Evolutionary conservation across 1,140 invertebrate species (phyloP).

Genomic region (Tetranychus cinnabarinus): DNA sequence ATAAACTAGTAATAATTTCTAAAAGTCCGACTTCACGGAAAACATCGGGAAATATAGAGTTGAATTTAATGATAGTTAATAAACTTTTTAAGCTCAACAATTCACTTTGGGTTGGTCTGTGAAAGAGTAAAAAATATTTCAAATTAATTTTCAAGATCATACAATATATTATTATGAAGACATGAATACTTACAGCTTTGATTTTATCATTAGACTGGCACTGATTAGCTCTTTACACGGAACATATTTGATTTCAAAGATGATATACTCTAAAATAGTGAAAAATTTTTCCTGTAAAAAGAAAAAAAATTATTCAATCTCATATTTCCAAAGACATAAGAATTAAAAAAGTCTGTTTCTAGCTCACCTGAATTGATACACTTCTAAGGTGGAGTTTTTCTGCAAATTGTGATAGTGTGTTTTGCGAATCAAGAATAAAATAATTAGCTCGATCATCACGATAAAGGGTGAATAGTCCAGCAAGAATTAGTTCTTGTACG

Average conservation of each 20-base stretch:
- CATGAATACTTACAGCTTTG: conserved; percentile 24
- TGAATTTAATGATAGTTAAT: conserved; percentile 45
- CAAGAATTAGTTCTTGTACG: conserved; percentile 67
- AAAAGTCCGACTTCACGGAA: conserved; percentile 90
- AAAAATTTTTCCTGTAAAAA: conserved; percentile 62
- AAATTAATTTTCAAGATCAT: neutral
- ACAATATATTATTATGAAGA: neutral
- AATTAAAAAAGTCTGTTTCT: neutral
- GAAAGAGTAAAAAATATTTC: conserved; percentile 3
- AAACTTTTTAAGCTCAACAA: conserved; percentile 70
- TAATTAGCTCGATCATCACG: conserved; percentile 96
- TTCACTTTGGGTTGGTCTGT: conserved; percentile 34
- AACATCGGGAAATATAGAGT: conserved; percentile 76
- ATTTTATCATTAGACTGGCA: conserved; percentile 70
- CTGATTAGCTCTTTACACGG: conserved; percentile 96
- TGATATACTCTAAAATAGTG: conserved; percentile 79
- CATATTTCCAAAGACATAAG: neutral
- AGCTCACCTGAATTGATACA: conserved; percentile 49
- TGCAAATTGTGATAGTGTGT: conserved; percentile 80
- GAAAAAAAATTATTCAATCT: conserved; percentile 3
- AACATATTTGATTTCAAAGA: conserved; percentile 91
- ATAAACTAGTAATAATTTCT: conserved; percentile 26
- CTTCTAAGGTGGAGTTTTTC: conserved; percentile 81
- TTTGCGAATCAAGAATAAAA: conserved; percentile 88
- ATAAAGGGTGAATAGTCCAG: conserved; percentile 86